These are phyloP conservation scores for Tor tambroides DNA, from an alignment of 2,113 vertebrate genomes.

Conservation along the genomic window DNA sequence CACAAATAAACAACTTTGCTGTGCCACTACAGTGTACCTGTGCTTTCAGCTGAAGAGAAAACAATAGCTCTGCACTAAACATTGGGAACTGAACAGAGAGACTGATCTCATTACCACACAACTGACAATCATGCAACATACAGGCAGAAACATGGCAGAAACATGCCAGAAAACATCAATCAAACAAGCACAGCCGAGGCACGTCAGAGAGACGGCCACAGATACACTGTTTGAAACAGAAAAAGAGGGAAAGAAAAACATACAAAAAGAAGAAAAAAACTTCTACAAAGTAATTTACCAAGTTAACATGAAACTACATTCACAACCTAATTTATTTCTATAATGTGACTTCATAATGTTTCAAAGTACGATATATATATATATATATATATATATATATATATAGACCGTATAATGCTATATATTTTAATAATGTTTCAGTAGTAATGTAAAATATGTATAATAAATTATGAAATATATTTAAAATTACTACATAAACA, in stretches of 20 bases:
- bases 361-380: neutral
- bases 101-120: constrained; percentile 53
- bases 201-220: neutral
- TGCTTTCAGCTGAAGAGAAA: constrained; percentile 68
- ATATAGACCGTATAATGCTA: neutral
- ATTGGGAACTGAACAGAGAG: constrained; percentile 52
- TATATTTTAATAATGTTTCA: neutral
- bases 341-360: neutral
- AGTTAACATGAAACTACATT: neutral
- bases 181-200: neutral
- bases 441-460: neutral
- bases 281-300: neutral
- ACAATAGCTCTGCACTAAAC: constrained; percentile 71
- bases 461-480: too few species aligned
- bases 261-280: neutral
- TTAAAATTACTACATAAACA: too few species aligned
- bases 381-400: neutral
- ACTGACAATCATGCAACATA: constrained; percentile 58
- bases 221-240: constrained; percentile 4
- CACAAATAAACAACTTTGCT: neutral
- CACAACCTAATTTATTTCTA: neutral
- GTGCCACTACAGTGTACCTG: constrained; percentile 44
- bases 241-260: neutral
- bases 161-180: constrained; percentile 20
- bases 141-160: constrained; percentile 31